A percentile compares a stretch with the other conserved stretches of the same genome.
Conservation (phyloP, 2,888 invertebrate species). For the Euphydryas editha region DNA sequence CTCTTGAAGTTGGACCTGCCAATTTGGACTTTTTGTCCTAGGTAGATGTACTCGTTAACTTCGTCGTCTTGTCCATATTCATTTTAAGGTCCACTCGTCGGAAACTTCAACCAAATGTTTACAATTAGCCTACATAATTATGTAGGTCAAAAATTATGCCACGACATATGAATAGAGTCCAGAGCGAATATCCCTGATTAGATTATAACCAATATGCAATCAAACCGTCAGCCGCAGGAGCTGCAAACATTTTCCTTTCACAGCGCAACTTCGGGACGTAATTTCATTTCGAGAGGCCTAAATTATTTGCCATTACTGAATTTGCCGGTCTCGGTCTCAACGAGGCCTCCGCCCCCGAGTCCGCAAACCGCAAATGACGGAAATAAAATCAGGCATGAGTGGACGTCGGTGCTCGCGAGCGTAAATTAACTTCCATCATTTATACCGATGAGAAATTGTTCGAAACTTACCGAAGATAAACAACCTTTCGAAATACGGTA, state of each 20-base stretch:
- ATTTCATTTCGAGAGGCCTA: conserved; percentile 58
- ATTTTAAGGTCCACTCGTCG: too few species aligned
- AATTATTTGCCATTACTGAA: conserved; percentile 53
- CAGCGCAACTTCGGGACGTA: conserved; percentile 45
- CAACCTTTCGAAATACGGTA: background rate
- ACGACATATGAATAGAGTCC: background rate
- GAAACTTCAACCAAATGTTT: too few species aligned
- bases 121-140: background rate
- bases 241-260: conserved; percentile 59
- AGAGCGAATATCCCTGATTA: conserved; percentile 18
- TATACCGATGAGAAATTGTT: conserved; percentile 23
- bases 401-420: conserved; percentile 19
- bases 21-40: too few species aligned
- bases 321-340: conserved; percentile 30
- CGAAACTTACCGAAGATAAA: conserved; percentile 22
- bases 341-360: conserved; percentile 9
- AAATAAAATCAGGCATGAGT: conserved; percentile 24
- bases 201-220: conserved; percentile 65
- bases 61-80: too few species aligned
- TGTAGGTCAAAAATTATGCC: background rate
- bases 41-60: too few species aligned
- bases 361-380: conserved; percentile 21
- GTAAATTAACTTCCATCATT: conserved; percentile 29
- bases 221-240: conserved; percentile 59
- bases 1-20: too few species aligned